Evolutionary conservation across 2,888 invertebrate genomes (phyloP), one percentile per base, ranked within the genome.

Genomic region (Rambutsinella grinnellia): DNA sequence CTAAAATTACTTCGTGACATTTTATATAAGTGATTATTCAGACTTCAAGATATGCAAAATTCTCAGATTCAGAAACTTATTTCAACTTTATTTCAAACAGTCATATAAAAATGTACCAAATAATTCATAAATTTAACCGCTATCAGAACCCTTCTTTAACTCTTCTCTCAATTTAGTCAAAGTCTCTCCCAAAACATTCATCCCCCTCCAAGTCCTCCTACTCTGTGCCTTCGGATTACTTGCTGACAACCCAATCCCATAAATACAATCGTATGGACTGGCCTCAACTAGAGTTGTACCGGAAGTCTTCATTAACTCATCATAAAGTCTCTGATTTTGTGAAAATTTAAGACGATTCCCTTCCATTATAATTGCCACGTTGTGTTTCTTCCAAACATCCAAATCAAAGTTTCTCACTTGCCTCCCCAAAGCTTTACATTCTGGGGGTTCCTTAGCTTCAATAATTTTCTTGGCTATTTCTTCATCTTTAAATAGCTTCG

Each of bases 211-310:
- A 1, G 70, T 75, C 10, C 49, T 56, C 13, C 80, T 62, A 2
- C 17, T 58, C 21, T 27, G 17, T 17, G 80, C 79, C 21, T 57
- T 68, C 2, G 81, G 81, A 54, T 80, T 58, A 19, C 15, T 54
- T n/a, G 65, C 71, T 15, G 60, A 46, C 13, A 81, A 46, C 0
- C 81, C 81, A 60, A 81, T 81, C 21, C 81, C 81, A 46, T 76
- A 81, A 21, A 81, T 46, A 2, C 65, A 26, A 36, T 80, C 81
- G n/a, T 21, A 21, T 0, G 81, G 81, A 47, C 80, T 80, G 0
- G 79, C 78, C 23, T 79, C 79, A 1, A 78, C 79, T 3, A 79
- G 53, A 13, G 81, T 81, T 3, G 75, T 79, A 8, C 81, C 81
- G 10, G 69, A 51, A 28, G 81, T 81, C 8, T 57, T 54, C 57